Evolutionary conservation across 2,888 invertebrate species (phyloP), one percentile per base, ranked within the genome.

Genomic region (Lampropteryx suffumata): DNA sequence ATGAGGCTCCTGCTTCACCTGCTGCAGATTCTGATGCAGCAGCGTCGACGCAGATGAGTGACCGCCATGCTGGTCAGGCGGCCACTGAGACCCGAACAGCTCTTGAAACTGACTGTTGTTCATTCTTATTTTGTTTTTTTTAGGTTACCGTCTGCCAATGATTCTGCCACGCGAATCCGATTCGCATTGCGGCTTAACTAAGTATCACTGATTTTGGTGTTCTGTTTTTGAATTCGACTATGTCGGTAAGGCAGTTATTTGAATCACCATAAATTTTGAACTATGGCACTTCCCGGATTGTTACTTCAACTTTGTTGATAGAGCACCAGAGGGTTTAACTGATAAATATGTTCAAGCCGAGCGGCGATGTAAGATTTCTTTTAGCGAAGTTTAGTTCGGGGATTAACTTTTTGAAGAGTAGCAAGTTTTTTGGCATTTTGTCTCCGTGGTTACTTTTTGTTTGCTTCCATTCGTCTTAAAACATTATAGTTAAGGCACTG

Each of bases 351-450:
- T 84, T 84, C 63, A 84, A 81, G 62, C 83, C 82, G 43, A 84
- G 73, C 42, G 84, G 84, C 56, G 83, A 82, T 43, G 85, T 90
- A 55, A 88, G 82, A 73, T 88, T 89, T 76, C 89, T 82, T 75
- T 90, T 90, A 29, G 88, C 79, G 63, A 90, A 89, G 66, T 90
- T 89, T 55, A 90, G 70, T 79, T 90, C 89, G 45, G 83, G 82
- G 74, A 90, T 89, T 79, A 89, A 69, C 76, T 89, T 90, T 82
- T 88, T 90, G 76, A 85, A 90, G 67, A 82, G 85, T 59, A 83
- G 76, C 76, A 80, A 80, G 69, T 87, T 84, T 80, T 84, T 85
- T 87, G 86, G 84, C 90, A 90, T 90, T 90, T 90, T 90, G 90
- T 84, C 76, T 86, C 88, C 84, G 87, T 87, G 71, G 54, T 78